Percentiles rank a stretch among this genome's conserved stretches.
Evolutionary conservation across 2,113 vertebrate genomes (phyloP).

Genomic region (Cochlearius cochlearius): DNA sequence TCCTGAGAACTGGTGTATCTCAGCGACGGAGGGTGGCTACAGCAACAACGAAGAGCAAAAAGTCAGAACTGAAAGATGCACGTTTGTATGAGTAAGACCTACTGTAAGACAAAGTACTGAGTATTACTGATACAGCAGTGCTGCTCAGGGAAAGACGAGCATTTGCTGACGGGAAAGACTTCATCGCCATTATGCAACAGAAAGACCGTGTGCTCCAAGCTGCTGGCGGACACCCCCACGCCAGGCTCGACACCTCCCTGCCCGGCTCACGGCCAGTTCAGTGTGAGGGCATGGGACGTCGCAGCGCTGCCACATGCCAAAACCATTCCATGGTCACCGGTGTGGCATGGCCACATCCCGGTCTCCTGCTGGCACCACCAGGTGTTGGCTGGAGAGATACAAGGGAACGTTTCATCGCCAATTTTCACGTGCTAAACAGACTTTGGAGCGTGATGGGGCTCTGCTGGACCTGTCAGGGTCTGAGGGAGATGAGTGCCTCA

Average conservation of each 20-base stretch:
- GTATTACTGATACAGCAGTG: background rate
- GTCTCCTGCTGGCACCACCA: background rate
- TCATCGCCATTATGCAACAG: background rate
- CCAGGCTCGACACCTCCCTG: background rate
- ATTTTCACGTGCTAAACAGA: background rate
- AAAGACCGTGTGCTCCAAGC: background rate
- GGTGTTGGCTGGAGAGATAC: background rate
- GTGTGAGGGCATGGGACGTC: background rate
- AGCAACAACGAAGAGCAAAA: background rate
- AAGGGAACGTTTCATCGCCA: background rate
- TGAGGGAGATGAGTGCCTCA: background rate
- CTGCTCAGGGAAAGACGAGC: background rate
- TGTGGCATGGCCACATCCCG: background rate
- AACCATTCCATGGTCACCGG: accelerated
- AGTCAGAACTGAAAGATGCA: background rate
- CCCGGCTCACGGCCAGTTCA: accelerated
- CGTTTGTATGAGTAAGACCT: background rate
- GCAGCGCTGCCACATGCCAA: accelerated
- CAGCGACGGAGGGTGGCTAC: background rate
- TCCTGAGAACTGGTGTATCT: background rate
- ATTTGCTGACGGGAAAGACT: background rate
- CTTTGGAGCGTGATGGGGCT: background rate
- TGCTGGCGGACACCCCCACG: background rate
- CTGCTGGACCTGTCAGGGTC: too few relatives aligned
- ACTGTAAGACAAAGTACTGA: background rate